Evolutionary conservation across 2,113 vertebrate species (phyloP).

Genomic region (Mormyrus iriodes): DNA sequence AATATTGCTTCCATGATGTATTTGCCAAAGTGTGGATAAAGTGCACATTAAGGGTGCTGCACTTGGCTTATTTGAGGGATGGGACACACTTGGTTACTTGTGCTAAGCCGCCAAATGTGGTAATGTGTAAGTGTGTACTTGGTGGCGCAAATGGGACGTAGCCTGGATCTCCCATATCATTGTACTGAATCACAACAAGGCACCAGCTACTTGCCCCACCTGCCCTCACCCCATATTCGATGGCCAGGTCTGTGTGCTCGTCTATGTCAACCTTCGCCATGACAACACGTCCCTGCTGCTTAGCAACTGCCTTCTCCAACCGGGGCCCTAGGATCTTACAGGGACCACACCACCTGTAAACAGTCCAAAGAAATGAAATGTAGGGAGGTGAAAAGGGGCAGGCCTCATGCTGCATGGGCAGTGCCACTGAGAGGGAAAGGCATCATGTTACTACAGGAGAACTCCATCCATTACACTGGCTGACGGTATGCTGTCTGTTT

Average conservation of each 20-base stretch:
- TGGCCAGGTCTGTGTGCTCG: conserved; percentile 92
- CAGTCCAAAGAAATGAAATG: conserved; percentile 22
- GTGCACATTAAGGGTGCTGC: not conserved
- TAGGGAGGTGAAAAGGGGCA: not conserved
- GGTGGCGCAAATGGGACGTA: not conserved
- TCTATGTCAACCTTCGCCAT: conserved; percentile 99
- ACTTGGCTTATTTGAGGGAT: not conserved
- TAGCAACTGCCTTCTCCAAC: conserved; percentile 85
- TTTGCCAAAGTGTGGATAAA: not conserved
- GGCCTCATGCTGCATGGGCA: not conserved
- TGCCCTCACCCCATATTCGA: conserved; percentile 83
- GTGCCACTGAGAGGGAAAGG: not conserved
- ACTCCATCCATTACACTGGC: not conserved
- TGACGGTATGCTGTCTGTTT: no score
- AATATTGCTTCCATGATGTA: not conserved
- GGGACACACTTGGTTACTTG: not conserved
- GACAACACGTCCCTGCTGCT: conserved; percentile 82
- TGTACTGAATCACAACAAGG: not conserved
- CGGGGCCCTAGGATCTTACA: conserved; percentile 92
- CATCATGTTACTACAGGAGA: no score
- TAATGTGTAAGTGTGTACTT: not conserved
- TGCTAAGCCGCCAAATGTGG: not conserved
- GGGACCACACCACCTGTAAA: conserved; percentile 88
- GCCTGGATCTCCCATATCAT: not conserved
- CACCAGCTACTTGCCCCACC: not conserved